Evolutionary conservation across 1,140 invertebrate genomes (phyloP).

Genomic region (Apis laboriosa): DNA sequence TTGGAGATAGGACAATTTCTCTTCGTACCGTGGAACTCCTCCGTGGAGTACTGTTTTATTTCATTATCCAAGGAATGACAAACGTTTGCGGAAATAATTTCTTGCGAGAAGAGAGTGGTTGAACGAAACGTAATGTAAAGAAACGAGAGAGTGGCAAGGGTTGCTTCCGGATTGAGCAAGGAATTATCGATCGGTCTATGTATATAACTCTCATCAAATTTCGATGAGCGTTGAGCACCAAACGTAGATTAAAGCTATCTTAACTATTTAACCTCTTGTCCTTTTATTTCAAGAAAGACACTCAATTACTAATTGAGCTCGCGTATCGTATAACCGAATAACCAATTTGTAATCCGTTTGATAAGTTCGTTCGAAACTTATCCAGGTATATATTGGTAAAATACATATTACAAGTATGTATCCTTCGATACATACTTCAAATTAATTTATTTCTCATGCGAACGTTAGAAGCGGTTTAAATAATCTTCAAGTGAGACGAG

Average conservation of each 20-base stretch:
- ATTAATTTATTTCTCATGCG: no score
- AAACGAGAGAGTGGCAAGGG: not conserved
- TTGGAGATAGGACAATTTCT: not conserved
- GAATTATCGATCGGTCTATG: not conserved
- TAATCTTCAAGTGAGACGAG: no score
- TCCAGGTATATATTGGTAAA: no score
- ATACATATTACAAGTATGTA: no score
- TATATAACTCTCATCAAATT: not conserved
- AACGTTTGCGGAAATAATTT: not conserved
- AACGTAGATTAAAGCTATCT: not conserved
- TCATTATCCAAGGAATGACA: not conserved
- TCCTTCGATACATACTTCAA: no score
- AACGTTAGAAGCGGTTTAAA: no score
- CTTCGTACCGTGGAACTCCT: not conserved
- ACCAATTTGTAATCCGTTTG: no score
- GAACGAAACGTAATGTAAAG: not conserved
- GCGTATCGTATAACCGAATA: no score
- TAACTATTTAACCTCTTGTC: not conserved
- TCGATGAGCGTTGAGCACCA: not conserved
- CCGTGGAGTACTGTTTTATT: not conserved
- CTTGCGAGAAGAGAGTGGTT: not conserved
- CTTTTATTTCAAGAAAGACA: not conserved
- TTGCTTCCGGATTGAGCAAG: not conserved
- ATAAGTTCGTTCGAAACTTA: no score
- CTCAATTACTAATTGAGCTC: not conserved